Evolutionary conservation across 2,888 invertebrate species (phyloP).

Genomic region (Tribolium freemani): DNA sequence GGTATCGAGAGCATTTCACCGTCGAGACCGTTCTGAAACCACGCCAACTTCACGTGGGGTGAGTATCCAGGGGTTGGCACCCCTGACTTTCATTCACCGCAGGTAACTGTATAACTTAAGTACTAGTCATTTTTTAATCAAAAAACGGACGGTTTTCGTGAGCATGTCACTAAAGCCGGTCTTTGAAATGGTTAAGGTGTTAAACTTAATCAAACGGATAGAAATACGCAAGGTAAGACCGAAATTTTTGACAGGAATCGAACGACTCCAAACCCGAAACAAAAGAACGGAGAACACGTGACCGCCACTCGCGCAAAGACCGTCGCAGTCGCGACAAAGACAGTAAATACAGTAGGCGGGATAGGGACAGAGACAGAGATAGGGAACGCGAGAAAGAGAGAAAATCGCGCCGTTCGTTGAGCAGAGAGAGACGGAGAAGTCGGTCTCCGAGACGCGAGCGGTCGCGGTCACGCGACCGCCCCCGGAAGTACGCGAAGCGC

Average conservation of each 20-base stretch:
- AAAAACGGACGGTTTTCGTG: neutral
- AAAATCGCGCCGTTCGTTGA: slow-evolving; percentile 53
- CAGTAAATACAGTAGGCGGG: slow-evolving; percentile 50
- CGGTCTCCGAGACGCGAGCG: slow-evolving; percentile 62
- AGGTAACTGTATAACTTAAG: slow-evolving; percentile 41
- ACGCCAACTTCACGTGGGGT: slow-evolving; percentile 49
- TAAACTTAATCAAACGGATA: neutral
- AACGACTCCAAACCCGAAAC: slow-evolving; percentile 52
- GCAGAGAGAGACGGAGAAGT: slow-evolving; percentile 58
- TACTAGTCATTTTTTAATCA: neutral
- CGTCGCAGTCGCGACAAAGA: slow-evolving; percentile 39
- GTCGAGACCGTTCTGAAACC: slow-evolving; percentile 43
- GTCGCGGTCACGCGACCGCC: slow-evolving; percentile 61
- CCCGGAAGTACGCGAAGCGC: slow-evolving; percentile 59
- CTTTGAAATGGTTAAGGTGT: slow-evolving; percentile 11
- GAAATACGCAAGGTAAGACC: slow-evolving; percentile 53
- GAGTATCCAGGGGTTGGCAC: slow-evolving; percentile 54
- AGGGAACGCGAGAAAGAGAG: slow-evolving; percentile 61
- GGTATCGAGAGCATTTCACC: slow-evolving; percentile 60
- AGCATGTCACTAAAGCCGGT: neutral
- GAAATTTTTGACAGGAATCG: slow-evolving; percentile 65
- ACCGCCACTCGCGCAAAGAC: slow-evolving; percentile 4
- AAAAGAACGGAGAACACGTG: slow-evolving; percentile 25
- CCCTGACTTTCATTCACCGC: slow-evolving; percentile 40
- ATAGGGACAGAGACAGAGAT: slow-evolving; percentile 62